Evolutionary conservation across 2,113 vertebrate species (phyloP).

Genomic region (Mola mola): DNA sequence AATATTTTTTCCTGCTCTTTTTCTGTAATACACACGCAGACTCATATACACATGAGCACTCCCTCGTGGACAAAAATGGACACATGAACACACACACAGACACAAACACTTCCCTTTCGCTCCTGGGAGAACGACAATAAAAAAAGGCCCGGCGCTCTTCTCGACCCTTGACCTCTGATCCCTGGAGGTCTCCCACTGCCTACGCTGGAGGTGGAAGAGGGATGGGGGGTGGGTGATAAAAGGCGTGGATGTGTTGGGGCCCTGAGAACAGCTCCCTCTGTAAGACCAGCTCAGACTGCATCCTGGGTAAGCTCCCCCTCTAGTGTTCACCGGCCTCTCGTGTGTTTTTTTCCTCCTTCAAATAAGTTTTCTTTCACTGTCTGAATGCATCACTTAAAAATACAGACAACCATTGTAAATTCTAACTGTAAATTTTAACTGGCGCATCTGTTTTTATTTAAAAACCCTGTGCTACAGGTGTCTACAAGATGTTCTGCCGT

Average conservation of each 20-base stretch:
- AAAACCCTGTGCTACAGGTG: constrained; percentile 7
- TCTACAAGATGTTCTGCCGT: background rate
- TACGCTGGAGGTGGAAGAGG: constrained; percentile 81
- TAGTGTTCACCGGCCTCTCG: constrained; percentile 92
- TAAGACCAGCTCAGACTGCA: constrained; percentile 79
- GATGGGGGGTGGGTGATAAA: constrained; percentile 70
- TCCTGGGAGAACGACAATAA: constrained; percentile 79
- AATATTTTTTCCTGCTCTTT: background rate
- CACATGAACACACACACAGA: background rate
- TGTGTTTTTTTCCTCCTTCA: constrained; percentile 58
- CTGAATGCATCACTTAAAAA: constrained; percentile 1
- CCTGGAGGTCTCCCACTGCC: constrained; percentile 79
- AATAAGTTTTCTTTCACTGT: constrained; percentile 29
- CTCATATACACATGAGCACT: background rate
- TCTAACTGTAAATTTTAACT: background rate
- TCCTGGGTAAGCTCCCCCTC: constrained; percentile 96
- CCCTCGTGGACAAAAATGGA: too few relatives aligned
- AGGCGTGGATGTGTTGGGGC: constrained; percentile 75
- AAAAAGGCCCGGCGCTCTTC: constrained; percentile 84
- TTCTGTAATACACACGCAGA: constrained; percentile 4
- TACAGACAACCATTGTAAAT: background rate
- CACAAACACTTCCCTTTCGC: constrained; percentile 44
- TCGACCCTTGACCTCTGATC: constrained; percentile 89
- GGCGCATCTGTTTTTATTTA: background rate
- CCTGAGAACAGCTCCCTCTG: constrained; percentile 78